These are phyloP conservation scores for Columba janthina DNA, from an alignment of 2,113 vertebrate species.

Conservation along the genomic window DNA sequence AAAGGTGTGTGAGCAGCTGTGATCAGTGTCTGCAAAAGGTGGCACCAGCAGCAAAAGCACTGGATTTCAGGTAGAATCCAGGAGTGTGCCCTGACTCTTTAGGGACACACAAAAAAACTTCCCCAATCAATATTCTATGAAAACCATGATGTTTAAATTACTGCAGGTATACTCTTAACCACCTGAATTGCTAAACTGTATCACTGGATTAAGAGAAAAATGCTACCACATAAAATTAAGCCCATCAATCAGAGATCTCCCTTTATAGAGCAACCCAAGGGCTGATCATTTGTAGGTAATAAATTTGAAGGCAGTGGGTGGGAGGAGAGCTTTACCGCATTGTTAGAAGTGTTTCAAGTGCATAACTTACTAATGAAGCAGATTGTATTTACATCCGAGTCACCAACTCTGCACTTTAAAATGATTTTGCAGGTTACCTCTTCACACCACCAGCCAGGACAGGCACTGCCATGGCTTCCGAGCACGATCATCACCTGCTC, in stretches of 20 bases:
- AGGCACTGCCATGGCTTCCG: rapidly evolving
- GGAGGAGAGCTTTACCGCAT: not conserved
- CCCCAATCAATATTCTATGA: not conserved
- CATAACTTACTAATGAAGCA: not conserved
- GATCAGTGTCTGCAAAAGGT: not conserved
- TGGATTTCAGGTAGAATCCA: not conserved
- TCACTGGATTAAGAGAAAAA: not conserved
- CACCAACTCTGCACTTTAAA: not conserved
- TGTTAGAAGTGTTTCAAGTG: not conserved
- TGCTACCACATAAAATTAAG: not conserved
- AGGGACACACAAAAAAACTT: not conserved
- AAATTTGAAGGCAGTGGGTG: not conserved
- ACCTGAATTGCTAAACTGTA: not conserved
- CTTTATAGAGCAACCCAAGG: not conserved
- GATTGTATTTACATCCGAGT: not conserved
- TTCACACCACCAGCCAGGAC: rapidly evolving
- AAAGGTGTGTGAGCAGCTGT: not conserved
- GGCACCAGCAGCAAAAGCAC: not conserved
- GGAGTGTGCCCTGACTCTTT: rapidly evolving
- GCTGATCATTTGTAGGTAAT: not conserved
- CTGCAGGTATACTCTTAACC: not conserved
- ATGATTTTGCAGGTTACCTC: not conserved
- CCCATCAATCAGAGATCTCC: not conserved
- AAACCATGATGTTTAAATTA: rapidly evolving
- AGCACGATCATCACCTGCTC: rapidly evolving